Evolutionary conservation across 1,140 invertebrate species (phyloP), one percentile per base, ranked within the genome.

Genomic region (Zophobas atratus): DNA sequence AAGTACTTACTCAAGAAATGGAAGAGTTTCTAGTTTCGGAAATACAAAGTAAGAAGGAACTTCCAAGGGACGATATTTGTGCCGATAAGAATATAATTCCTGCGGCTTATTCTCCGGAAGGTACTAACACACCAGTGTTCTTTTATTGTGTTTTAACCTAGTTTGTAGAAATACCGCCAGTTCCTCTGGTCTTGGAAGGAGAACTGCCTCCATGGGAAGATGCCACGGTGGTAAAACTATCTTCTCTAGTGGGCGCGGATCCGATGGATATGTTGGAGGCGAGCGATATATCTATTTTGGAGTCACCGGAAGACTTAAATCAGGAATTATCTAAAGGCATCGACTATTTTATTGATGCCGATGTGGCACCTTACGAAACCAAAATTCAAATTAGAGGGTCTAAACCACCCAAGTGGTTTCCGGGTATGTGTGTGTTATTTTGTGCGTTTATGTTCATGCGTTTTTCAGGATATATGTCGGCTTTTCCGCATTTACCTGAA

Each of bases 321-420:
- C 60, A 60, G 48, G 81, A 82, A 39, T 67, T 83, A 39, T 38
- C 60, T 1, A 75, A 82, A 5, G 84, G 81, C 3, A 84, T 85
- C 43, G 83, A 85, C 35, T 85, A 83, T 79, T 79, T 84, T 46
- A 63, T 86, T 0, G 80, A 81, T 36, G 76, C 79, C 5, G 70
- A 82, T 75, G 77, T 81, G 1, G 71, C 81, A 0, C 81, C 81
- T 74, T 84, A 82, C 33, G 53, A 80, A 38, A 83, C 84, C 6
- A 83, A 80, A 70, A 81, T 85, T 6, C 85, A 86, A 73, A 67
- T 86, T 34, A 57, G 85, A 49, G 85, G 85, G 6, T 76, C 81
- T 2, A 77, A 84, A 43, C 73, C 77, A 4, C 85, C 85, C 1
- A 32, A 70, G 6, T 86, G 84, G 82, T 86, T 86, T 75, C 84